A percentile compares a stretch with the other conserved stretches of the same genome.
phyloP scores from a whole-genome alignment of 92 coral and sea anemone species.

The Porites cylindrica region DNA sequence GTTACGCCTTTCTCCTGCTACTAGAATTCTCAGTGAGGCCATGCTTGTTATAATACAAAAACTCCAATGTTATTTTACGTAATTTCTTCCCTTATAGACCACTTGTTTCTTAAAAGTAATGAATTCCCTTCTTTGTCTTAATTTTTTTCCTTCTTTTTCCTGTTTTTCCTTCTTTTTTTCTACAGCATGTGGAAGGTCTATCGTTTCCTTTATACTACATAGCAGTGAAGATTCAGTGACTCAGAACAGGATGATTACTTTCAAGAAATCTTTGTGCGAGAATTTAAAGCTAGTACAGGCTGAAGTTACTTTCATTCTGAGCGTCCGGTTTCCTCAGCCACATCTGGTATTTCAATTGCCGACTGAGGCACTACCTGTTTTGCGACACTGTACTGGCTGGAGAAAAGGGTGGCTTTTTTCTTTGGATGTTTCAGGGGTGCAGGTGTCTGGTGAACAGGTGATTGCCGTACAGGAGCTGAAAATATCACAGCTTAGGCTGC shows the following conservation, averaged over 20 bases:
- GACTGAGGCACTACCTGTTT: slow-evolving; percentile 48
- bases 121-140: too few species aligned
- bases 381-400: slow-evolving; percentile 85
- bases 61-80: too few species aligned
- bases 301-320: slow-evolving; percentile 67
- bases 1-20: too few species aligned
- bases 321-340: slow-evolving; percentile 24
- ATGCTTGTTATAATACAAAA: too few species aligned
- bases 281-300: slow-evolving; percentile 61
- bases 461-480: slow-evolving; percentile 74
- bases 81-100: too few species aligned
- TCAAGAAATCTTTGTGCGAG: slow-evolving; percentile 70
- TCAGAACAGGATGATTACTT: slow-evolving; percentile 43
- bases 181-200: slow-evolving; percentile 56
- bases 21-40: too few species aligned
- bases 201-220: slow-evolving; percentile 53
- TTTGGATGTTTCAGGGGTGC: slow-evolving; percentile 51
- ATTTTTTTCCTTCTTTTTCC: too few species aligned
- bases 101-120: too few species aligned
- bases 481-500: slow-evolving; percentile 79
- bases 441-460: slow-evolving; percentile 52
- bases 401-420: slow-evolving; percentile 82
- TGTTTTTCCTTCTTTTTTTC: background rate
- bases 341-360: slow-evolving; percentile 70
- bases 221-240: slow-evolving; percentile 50